Conservation (phyloP, 1,140 invertebrate species). For the Telenomus remus region DNA sequence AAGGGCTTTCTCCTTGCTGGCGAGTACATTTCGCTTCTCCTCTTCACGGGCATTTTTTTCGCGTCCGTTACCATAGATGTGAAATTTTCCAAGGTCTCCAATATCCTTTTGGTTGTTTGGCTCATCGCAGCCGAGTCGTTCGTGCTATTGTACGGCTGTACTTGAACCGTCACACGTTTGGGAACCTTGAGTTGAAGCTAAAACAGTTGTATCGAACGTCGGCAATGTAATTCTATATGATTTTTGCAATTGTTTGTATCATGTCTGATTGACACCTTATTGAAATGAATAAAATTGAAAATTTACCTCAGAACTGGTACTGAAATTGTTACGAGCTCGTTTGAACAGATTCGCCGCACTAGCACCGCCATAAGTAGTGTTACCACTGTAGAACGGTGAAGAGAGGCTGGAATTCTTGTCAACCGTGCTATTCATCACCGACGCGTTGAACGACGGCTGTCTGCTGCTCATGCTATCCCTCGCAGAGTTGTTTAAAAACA, state of each 20-base stretch:
- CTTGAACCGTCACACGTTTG: conserved; percentile 70
- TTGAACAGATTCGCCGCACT: conserved; percentile 78
- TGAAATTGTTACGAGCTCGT: conserved; percentile 72
- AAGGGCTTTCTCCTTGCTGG: conserved; percentile 55
- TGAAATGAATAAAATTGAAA: no score
- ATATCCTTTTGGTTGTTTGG: conserved; percentile 80
- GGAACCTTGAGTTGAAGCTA: conserved; percentile 68
- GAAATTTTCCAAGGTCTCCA: conserved; percentile 84
- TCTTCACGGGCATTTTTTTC: conserved; percentile 80
- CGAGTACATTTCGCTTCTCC: conserved; percentile 46
- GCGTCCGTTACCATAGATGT: conserved; percentile 84
- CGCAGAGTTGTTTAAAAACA: conserved; percentile 65
- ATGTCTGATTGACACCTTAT: not conserved
- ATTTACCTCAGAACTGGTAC: conserved; percentile 59
- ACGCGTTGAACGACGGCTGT: conserved; percentile 78
- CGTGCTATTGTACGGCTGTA: conserved; percentile 72
- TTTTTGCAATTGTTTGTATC: not conserved
- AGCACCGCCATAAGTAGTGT: conserved; percentile 86
- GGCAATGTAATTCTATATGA: conserved; percentile 6
- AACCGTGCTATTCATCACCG: conserved; percentile 69
- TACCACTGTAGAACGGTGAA: conserved; percentile 88
- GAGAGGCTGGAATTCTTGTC: conserved; percentile 63
- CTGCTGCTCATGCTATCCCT: conserved; percentile 74
- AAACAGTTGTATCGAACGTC: no score
- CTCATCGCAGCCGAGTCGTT: conserved; percentile 73